Conservation (phyloP, 2,797 vertebrate genomes). For the Macropus fuliginosus region DNA sequence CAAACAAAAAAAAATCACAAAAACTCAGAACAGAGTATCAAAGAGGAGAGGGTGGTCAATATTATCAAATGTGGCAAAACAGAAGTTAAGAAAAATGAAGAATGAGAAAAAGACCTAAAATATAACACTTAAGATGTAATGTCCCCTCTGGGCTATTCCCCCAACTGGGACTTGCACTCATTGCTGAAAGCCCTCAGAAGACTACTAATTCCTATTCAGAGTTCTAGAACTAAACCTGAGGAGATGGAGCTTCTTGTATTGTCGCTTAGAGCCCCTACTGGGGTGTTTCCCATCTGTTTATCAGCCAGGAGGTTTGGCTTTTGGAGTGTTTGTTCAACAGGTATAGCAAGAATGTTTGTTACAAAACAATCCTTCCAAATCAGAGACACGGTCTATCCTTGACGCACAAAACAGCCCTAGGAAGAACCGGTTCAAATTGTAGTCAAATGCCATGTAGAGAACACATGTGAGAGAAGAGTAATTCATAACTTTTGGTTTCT, state of each 20-base stretch:
- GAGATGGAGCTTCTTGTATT: not conserved
- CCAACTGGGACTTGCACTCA: not conserved
- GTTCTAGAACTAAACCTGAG: not conserved
- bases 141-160: not conserved
- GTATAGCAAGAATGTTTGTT: not conserved
- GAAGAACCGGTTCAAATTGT: not conserved
- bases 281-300: not conserved
- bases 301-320: not conserved
- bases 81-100: not conserved
- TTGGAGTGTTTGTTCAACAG: not conserved
- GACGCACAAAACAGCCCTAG: not conserved
- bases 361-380: not conserved
- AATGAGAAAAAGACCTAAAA: not conserved
- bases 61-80: not conserved
- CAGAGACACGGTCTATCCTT: not conserved
- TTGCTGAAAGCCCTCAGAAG: not conserved
- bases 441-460: not conserved
- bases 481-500: not conserved
- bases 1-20: not conserved
- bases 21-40: not conserved
- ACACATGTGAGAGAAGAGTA: not conserved
- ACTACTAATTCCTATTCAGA: not conserved
- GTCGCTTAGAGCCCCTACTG: not conserved
- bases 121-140: not conserved
- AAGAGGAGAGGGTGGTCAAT: not conserved